Percentiles rank a stretch among this genome's conserved stretches.
phyloP scores from a whole-genome alignment of 2,113 vertebrate genomes.

The Strigops habroptila region DNA sequence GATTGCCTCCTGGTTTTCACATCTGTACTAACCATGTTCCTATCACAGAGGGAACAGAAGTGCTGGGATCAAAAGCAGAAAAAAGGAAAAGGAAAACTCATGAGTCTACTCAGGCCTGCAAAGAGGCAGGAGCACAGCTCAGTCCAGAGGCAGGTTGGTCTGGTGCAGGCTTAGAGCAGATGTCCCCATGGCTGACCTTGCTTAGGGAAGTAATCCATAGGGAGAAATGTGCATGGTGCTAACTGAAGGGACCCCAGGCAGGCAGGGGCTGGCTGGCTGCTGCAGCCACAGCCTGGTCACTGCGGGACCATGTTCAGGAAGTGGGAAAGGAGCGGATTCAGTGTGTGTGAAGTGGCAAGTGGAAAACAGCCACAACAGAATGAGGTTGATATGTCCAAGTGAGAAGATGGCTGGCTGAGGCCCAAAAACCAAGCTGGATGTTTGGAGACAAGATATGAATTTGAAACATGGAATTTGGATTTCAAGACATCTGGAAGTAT shows the following conservation, averaged over 20 bases:
- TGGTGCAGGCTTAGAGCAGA: neutral
- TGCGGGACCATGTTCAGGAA: neutral
- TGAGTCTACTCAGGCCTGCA: neutral
- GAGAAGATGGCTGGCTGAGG: neutral
- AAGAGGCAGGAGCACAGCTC: neutral
- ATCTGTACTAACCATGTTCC: neutral
- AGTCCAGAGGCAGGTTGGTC: neutral
- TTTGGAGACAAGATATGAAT: neutral
- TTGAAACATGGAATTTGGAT: neutral
- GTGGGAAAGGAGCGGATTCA: neutral
- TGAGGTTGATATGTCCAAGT: neutral
- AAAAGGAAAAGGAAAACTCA: neutral
- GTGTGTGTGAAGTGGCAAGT: neutral
- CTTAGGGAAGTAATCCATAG: accelerated
- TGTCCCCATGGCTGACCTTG: neutral
- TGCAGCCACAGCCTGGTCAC: neutral
- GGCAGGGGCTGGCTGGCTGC: neutral
- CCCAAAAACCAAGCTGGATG: neutral
- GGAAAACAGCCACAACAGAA: neutral
- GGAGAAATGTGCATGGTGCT: neutral
- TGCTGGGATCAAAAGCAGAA: neutral
- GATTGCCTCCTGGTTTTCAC: neutral
- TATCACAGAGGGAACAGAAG: neutral
- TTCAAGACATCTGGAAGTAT: neutral
- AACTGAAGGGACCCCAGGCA: neutral